phyloP scores from a whole-genome alignment of 2,797 vertebrate genomes.

The Serranus cabrilla region DNA sequence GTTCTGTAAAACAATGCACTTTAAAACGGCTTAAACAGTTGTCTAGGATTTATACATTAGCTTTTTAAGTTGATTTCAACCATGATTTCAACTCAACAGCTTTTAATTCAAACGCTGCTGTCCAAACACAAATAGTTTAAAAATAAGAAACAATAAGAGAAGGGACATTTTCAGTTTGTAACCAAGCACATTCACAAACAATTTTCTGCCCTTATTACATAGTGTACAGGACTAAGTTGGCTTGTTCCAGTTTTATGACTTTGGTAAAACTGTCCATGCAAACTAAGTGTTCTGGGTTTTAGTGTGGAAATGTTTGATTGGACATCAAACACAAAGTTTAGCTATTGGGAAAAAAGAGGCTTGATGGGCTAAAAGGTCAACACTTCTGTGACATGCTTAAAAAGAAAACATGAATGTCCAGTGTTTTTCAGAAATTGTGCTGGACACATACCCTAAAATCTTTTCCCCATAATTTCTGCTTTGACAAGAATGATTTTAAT shows the following conservation, averaged over 20 bases:
- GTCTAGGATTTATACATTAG: background rate
- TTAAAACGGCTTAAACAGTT: background rate
- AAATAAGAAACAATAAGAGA: background rate
- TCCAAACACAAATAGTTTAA: background rate
- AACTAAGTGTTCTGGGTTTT: background rate
- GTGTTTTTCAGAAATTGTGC: background rate
- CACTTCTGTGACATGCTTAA: background rate
- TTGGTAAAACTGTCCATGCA: background rate
- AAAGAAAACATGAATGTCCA: background rate
- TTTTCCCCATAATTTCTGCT: constrained; percentile 30
- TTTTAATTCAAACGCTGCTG: background rate
- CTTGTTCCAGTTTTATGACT: background rate
- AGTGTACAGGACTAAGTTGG: background rate
- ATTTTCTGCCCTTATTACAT: background rate
- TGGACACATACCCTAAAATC: background rate
- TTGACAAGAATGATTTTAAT: constrained; percentile 53
- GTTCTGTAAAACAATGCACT: background rate
- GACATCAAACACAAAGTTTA: no score
- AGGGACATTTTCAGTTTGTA: background rate
- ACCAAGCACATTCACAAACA: background rate
- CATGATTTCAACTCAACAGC: background rate
- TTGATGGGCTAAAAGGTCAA: background rate
- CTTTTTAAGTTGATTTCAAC: background rate
- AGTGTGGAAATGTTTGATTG: background rate
- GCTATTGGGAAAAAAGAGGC: no score